phyloP scores from a whole-genome alignment of 2,888 invertebrate species.

The Hypomecis atomaria region DNA sequence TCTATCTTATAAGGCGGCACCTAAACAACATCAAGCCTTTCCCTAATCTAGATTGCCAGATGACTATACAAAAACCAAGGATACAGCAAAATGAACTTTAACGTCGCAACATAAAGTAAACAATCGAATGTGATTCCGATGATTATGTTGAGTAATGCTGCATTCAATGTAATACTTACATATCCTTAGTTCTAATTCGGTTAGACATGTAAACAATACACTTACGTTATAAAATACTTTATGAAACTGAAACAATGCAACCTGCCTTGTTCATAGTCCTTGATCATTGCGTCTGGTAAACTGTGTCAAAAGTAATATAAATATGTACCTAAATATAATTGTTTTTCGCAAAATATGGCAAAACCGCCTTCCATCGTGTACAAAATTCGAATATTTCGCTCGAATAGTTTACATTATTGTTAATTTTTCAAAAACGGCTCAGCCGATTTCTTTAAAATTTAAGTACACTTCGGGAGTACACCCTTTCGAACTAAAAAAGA shows the following conservation, averaged over 20 bases:
- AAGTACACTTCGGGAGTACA: too few relatives aligned
- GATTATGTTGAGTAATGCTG: constrained; percentile 10
- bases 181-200: constrained; percentile 76
- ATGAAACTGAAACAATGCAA: constrained; percentile 1
- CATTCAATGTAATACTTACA: constrained; percentile 65
- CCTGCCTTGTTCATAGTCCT: neutral
- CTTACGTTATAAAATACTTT: constrained; percentile 38
- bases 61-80: constrained; percentile 10
- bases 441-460: too few relatives aligned
- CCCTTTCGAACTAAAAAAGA: too few relatives aligned
- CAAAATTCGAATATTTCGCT: too few relatives aligned
- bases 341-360: too few relatives aligned
- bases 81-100: neutral
- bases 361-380: too few relatives aligned
- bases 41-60: constrained; percentile 21
- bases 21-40: neutral
- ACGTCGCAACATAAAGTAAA: neutral
- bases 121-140: neutral
- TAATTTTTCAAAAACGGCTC: too few relatives aligned
- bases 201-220: constrained; percentile 71
- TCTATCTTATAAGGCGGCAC: neutral
- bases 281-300: too few relatives aligned
- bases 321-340: too few relatives aligned
- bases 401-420: too few relatives aligned
- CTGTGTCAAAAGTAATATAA: too few relatives aligned